Percentiles rank a stretch among this genome's conserved stretches.
These are phyloP conservation scores for Tetragonisca angustula DNA, from an alignment of 2,888 invertebrate species.

Conservation along the genomic window DNA sequence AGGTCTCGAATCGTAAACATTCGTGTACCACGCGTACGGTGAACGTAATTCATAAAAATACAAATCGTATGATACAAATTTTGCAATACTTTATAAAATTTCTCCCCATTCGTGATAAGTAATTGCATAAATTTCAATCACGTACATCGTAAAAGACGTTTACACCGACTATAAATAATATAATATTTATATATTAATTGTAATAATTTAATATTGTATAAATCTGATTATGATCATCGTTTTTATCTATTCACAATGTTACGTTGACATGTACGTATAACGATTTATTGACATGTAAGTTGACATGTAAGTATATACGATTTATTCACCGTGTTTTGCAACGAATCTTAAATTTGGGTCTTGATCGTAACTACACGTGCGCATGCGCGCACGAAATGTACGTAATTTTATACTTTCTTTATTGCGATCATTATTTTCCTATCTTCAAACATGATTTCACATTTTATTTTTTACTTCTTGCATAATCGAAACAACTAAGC, in stretches of 20 bases:
- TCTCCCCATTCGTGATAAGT: not conserved
- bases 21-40: not conserved
- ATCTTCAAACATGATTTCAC: conserved; percentile 14
- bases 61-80: not conserved
- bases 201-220: not conserved
- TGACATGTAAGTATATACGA: not conserved
- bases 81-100: conserved; percentile 2
- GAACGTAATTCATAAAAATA: not conserved
- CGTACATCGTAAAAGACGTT: not conserved
- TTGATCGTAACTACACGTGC: not conserved
- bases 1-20: not conserved
- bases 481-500: not conserved
- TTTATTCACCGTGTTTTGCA: not conserved
- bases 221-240: not conserved
- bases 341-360: conserved; percentile 10
- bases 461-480: not conserved
- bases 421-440: conserved; percentile 13
- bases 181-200: too few relatives aligned
- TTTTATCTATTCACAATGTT: not conserved
- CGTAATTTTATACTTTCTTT: conserved; percentile 17
- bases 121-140: not conserved
- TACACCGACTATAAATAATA: not conserved
- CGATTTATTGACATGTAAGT: too few relatives aligned
- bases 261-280: not conserved
- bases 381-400: not conserved